Conservation (phyloP, 2,888 invertebrate genomes). For the Vannuccia rotundouncinata region DNA sequence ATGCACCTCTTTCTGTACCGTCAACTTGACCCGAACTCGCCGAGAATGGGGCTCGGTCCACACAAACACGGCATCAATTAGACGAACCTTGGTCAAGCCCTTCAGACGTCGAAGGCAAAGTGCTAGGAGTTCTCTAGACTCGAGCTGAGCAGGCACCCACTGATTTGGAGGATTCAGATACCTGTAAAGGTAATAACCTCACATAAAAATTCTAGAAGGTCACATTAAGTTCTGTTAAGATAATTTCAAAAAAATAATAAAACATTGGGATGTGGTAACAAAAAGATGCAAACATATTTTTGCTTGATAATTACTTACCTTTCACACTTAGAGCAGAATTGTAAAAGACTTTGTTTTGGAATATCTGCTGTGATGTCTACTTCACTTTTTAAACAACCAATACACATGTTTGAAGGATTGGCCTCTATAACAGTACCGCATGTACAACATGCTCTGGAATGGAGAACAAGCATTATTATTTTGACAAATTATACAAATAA, state of each 20-base stretch:
- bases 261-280: too few species aligned
- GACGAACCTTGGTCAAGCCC: conserved; percentile 74
- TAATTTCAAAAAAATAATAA: too few species aligned
- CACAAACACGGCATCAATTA: conserved; percentile 89
- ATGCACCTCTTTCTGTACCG: conserved; percentile 90
- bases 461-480: too few species aligned
- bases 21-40: conserved; percentile 79
- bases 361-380: conserved; percentile 93
- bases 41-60: conserved; percentile 99
- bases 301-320: conserved; percentile 61
- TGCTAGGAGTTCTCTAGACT: conserved; percentile 76
- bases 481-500: too few species aligned
- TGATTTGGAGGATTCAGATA: conserved; percentile 69
- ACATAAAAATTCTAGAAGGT: neutral
- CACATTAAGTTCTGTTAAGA: too few species aligned
- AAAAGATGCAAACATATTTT: neutral
- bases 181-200: too few species aligned
- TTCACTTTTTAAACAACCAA: conserved; percentile 78
- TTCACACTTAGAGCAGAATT: conserved; percentile 86
- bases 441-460: conserved; percentile 72
- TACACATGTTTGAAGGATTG: conserved; percentile 95
- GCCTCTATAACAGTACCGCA: conserved; percentile 85
- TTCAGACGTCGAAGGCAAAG: conserved; percentile 85
- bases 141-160: conserved; percentile 63
- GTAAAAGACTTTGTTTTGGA: conserved; percentile 75